Evolutionary conservation across 2,888 invertebrate species (phyloP).

Genomic region (Eupeodes latifasciatus): DNA sequence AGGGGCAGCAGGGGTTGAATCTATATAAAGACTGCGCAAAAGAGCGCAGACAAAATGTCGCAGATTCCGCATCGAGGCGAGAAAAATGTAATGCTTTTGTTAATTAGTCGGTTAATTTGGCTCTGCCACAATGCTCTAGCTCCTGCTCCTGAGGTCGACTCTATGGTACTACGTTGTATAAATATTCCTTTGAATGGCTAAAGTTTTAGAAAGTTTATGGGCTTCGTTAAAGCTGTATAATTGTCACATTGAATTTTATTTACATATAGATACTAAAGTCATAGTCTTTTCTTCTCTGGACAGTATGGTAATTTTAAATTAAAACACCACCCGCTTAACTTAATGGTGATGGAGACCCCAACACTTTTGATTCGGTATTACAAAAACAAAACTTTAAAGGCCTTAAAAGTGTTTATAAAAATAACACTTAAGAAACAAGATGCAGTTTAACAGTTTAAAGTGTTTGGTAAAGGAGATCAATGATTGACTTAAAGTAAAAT

Average conservation of each 20-base stretch:
- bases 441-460: too few relatives aligned
- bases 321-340: constrained; percentile 26
- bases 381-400: not conserved
- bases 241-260: constrained; percentile 59
- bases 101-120: constrained; percentile 76
- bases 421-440: not conserved
- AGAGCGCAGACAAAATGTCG: constrained; percentile 29
- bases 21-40: too few relatives aligned
- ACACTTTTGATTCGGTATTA: constrained; percentile 39
- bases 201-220: constrained; percentile 72
- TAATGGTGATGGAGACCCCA: constrained; percentile 3
- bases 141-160: not conserved
- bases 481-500: too few relatives aligned
- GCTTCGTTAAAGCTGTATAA: constrained; percentile 60
- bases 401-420: not conserved
- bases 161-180: too few relatives aligned
- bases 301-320: constrained; percentile 61
- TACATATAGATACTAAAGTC: not conserved
- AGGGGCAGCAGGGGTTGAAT: not conserved
- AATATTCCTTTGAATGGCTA: constrained; percentile 23
- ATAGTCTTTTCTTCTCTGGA: constrained; percentile 42
- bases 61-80: constrained; percentile 68
- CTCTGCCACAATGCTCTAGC: not conserved
- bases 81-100: constrained; percentile 73
- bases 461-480: too few relatives aligned